Evolutionary conservation across 2,797 vertebrate genomes (phyloP).

Genomic region (Thaleichthys pacificus): DNA sequence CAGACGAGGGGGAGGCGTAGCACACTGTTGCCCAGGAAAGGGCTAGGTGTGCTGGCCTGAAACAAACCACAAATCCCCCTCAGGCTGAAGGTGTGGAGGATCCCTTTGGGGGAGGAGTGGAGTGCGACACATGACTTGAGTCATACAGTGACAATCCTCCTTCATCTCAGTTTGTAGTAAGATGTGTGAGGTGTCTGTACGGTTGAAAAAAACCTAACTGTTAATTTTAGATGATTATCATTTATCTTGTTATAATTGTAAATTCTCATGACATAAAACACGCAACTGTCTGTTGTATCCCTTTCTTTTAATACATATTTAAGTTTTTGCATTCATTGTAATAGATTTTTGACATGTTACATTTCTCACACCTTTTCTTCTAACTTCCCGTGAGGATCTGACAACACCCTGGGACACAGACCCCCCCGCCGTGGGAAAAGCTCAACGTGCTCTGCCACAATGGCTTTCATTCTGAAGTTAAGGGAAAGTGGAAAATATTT

Average conservation of each 20-base stretch:
- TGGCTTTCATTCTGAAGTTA: neutral
- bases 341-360: neutral
- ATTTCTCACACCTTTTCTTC: neutral
- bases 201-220: no score
- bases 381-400: neutral
- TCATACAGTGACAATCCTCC: neutral
- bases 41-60: constrained; percentile 40
- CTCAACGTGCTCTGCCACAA: neutral
- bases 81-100: constrained; percentile 16
- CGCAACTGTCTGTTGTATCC: neutral
- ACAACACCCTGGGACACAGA: neutral
- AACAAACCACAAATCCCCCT: constrained; percentile 26
- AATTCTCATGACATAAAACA: neutral
- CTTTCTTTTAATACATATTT: neutral
- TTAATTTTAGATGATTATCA: no score
- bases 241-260: neutral
- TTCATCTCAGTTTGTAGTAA: constrained; percentile 1
- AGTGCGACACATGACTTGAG: neutral
- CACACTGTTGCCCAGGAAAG: constrained; percentile 30
- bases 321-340: neutral
- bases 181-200: no score
- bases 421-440: neutral
- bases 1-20: constrained; percentile 42
- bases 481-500: neutral
- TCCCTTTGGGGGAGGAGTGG: constrained; percentile 3